Conservation (phyloP, 2,797 vertebrate species). For the Clarias laeviceps region DNA sequence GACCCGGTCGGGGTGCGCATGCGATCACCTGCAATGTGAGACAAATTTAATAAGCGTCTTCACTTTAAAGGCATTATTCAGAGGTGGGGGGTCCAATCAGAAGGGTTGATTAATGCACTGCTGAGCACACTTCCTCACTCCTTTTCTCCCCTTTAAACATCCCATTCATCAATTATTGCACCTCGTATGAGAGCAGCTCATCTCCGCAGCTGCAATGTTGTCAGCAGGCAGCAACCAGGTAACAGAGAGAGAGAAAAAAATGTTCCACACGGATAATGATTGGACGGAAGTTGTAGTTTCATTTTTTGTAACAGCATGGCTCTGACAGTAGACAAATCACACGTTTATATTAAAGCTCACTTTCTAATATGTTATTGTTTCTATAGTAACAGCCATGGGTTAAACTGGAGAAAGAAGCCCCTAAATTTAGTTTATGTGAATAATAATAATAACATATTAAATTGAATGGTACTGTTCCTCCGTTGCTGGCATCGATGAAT, state of each 20-base stretch:
- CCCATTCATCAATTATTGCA: constrained; percentile 80
- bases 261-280: background rate
- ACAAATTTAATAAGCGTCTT: constrained; percentile 70
- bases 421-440: background rate
- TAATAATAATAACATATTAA: background rate
- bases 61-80: constrained; percentile 77
- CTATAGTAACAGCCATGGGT: background rate
- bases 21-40: constrained; percentile 41
- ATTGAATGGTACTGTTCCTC: background rate
- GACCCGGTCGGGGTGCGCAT: background rate
- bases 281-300: background rate
- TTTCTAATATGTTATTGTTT: background rate
- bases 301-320: background rate
- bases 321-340: background rate
- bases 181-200: background rate
- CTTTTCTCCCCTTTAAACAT: constrained; percentile 76
- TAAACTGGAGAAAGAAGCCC: background rate
- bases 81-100: constrained; percentile 73
- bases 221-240: background rate
- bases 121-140: constrained; percentile 79
- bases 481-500: background rate
- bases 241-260: background rate
- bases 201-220: background rate
- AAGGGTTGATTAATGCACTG: constrained; percentile 77
- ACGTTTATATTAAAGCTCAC: background rate